These are phyloP conservation scores for Ganaspis sp. DNA, from an alignment of 1,140 invertebrate species.

Conservation along the genomic window DNA sequence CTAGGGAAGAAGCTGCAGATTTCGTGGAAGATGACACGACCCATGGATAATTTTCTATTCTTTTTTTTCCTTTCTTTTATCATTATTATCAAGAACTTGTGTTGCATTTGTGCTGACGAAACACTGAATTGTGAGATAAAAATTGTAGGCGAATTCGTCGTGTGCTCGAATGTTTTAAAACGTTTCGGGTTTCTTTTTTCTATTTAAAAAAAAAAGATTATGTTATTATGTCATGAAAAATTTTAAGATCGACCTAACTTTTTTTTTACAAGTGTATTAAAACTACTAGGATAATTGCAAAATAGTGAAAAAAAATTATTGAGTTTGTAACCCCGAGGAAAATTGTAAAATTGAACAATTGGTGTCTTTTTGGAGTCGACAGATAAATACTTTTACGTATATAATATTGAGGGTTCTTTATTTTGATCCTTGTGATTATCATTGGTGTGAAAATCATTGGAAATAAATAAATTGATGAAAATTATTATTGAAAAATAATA, in stretches of 20 bases:
- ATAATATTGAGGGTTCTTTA: background rate
- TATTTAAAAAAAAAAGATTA: too few species aligned
- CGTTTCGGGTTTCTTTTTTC: background rate
- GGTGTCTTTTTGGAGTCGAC: background rate
- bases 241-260: background rate
- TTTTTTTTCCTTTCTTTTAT: constrained; percentile 28
- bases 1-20: constrained; percentile 95
- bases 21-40: constrained; percentile 99
- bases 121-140: constrained; percentile 3
- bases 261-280: constrained; percentile 9
- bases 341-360: background rate
- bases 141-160: background rate
- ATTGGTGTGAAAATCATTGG: too few species aligned
- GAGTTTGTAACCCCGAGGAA: background rate
- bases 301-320: background rate
- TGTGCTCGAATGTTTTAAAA: background rate
- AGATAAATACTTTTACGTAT: constrained; percentile 8
- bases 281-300: background rate
- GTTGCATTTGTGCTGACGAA: too few species aligned
- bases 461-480: too few species aligned
- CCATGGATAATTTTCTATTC: constrained; percentile 81
- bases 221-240: too few species aligned
- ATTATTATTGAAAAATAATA: too few species aligned
- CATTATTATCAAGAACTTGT: too few species aligned
- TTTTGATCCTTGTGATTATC: too few species aligned